phyloP scores from a whole-genome alignment of 1,140 invertebrate genomes.

The Plectrocnemia conspersa region DNA sequence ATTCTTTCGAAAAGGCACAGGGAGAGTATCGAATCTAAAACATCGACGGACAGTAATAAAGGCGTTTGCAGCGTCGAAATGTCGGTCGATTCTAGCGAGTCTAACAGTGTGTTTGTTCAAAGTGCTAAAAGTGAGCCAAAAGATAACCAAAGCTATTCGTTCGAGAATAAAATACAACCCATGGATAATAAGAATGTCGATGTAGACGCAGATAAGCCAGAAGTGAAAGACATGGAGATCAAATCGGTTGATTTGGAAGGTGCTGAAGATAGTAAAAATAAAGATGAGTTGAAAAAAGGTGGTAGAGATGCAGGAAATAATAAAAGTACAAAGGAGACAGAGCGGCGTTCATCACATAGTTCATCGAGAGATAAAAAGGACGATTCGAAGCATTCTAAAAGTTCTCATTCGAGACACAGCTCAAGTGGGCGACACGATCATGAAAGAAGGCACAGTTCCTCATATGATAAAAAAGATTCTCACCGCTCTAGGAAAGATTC shows the following conservation, averaged over 20 bases:
- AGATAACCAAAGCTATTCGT: constrained; percentile 17
- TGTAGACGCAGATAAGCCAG: constrained; percentile 11
- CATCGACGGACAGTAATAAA: constrained; percentile 23
- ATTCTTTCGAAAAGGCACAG: constrained; percentile 6
- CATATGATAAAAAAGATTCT: constrained; percentile 39
- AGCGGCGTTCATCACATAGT: constrained; percentile 41
- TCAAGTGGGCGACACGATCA: constrained; percentile 38
- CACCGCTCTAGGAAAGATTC: constrained; percentile 39
- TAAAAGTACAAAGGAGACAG: constrained; percentile 41
- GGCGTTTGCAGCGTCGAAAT: constrained; percentile 7
- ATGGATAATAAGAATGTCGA: constrained; percentile 14
- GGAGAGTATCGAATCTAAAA: constrained; percentile 29
- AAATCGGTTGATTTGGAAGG: constrained; percentile 30
- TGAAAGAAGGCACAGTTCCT: constrained; percentile 44
- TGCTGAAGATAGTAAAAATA: constrained; percentile 43
- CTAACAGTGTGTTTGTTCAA: constrained; percentile 24
- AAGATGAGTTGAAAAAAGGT: constrained; percentile 42
- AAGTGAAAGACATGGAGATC: neutral
- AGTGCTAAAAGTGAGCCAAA: constrained; percentile 29
- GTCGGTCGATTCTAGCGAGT: constrained; percentile 27
- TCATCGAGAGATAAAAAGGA: constrained; percentile 44
- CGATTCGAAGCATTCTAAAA: constrained; percentile 40
- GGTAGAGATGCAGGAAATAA: no score
- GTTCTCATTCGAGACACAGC: constrained; percentile 43
- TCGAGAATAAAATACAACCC: constrained; percentile 25